phyloP scores from a whole-genome alignment of 2,888 invertebrate species.

The Sarcophaga rosellei region DNA sequence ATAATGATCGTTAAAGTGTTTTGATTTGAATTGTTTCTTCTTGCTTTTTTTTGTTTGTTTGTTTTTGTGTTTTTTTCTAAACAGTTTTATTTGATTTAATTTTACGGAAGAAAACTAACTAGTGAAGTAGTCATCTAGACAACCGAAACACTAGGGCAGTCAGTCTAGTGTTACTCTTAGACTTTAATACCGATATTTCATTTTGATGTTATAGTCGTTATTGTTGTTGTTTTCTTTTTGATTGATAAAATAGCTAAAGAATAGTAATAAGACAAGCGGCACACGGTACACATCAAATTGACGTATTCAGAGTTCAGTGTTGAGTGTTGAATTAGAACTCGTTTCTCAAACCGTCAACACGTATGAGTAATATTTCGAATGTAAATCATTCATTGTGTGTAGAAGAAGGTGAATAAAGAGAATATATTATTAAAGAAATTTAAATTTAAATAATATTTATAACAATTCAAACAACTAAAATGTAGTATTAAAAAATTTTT shows the following conservation, averaged over 20 bases:
- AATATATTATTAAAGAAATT: too few relatives aligned
- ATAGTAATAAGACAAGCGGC: slow-evolving; percentile 7
- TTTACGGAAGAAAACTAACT: slow-evolving; percentile 7
- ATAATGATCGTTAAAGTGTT: slow-evolving; percentile 45
- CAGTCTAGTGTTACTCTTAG: background rate
- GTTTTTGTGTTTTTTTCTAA: background rate
- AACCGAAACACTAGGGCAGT: background rate
- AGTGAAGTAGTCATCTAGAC: background rate
- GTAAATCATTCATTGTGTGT: background rate
- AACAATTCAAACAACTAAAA: too few relatives aligned
- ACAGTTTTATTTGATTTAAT: slow-evolving; percentile 12
- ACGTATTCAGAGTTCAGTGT: background rate
- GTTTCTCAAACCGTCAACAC: slow-evolving; percentile 4
- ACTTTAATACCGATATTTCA: background rate
- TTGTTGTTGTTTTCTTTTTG: background rate
- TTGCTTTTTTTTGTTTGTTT: too few relatives aligned
- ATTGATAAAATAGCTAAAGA: slow-evolving; percentile 10
- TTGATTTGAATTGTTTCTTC: slow-evolving; percentile 58
- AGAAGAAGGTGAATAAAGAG: background rate
- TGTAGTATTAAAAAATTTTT: too few relatives aligned
- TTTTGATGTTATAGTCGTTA: background rate
- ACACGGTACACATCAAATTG: background rate
- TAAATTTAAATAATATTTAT: too few relatives aligned
- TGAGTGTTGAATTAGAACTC: background rate
- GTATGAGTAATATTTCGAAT: slow-evolving; percentile 36